A percentile compares a stretch with the other conserved stretches of the same genome.
phyloP scores from a whole-genome alignment of 2,888 invertebrate genomes.

The Acanthosepion esculentum region DNA sequence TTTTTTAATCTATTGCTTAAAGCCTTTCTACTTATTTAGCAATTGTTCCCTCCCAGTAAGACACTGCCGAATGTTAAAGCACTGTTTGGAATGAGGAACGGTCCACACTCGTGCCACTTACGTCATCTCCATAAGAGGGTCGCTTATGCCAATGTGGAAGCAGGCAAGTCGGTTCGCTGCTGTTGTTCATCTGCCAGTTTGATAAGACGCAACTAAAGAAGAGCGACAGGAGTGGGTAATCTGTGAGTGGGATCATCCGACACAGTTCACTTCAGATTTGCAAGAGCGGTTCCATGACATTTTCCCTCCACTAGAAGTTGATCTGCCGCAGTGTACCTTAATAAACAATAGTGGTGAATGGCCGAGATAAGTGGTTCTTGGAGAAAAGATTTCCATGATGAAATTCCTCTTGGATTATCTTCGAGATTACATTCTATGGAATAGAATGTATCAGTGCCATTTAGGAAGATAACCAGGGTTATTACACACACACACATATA shows the following conservation, averaged over 20 bases:
- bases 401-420: background rate
- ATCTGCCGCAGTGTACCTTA: background rate
- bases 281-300: background rate
- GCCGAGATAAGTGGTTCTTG: background rate
- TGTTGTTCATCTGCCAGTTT: background rate
- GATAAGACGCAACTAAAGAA: background rate
- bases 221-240: background rate
- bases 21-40: no score
- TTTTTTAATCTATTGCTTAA: no score
- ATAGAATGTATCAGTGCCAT: slow-evolving; percentile 4
- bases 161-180: no score
- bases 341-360: background rate
- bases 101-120: no score
- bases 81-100: no score
- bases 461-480: background rate
- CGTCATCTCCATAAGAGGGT: no score
- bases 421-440: background rate
- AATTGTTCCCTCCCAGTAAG: no score
- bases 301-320: background rate
- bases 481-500: no score
- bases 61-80: no score
- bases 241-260: background rate
- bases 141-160: no score
- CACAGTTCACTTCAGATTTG: background rate
- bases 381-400: background rate